phyloP scores from a whole-genome alignment of 1,140 invertebrate genomes.

The Scaptomyza montana region DNA sequence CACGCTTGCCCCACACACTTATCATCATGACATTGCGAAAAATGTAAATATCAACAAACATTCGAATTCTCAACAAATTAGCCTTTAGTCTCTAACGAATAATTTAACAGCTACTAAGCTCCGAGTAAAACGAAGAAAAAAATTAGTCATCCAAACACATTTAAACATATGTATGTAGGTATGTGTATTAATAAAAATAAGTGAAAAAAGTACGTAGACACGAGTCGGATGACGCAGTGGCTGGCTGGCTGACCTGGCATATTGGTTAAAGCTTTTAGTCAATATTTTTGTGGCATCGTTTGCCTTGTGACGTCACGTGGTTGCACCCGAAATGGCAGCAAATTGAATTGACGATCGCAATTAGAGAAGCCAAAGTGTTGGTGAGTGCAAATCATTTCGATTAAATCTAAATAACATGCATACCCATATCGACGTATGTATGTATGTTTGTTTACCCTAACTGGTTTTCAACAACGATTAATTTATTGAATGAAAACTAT shows the following conservation, averaged over 20 bases:
- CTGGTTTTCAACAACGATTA: not conserved
- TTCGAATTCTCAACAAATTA: not conserved
- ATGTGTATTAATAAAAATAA: not conserved
- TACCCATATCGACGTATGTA: not conserved
- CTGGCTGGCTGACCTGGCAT: not conserved
- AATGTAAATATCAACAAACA: conserved; percentile 10
- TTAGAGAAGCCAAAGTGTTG: not conserved
- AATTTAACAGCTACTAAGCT: not conserved
- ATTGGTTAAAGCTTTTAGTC: not conserved
- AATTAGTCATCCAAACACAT: not conserved
- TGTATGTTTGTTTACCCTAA: not conserved
- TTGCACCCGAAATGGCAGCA: not conserved
- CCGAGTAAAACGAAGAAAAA: not conserved
- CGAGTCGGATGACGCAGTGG: not conserved
- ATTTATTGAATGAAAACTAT: too few species aligned
- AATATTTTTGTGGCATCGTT: not conserved
- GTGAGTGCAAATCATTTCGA: not conserved
- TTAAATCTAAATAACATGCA: not conserved
- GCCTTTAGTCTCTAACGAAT: not conserved
- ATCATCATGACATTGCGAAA: conserved; percentile 10
- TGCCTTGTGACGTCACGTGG: not conserved
- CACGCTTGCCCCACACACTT: not conserved
- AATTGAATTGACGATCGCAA: not conserved
- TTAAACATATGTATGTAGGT: not conserved
- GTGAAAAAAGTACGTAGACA: not conserved